Evolutionary conservation across 2,113 vertebrate genomes (phyloP), one percentile per base, ranked within the genome.

Genomic region (Eclectus roratus): DNA sequence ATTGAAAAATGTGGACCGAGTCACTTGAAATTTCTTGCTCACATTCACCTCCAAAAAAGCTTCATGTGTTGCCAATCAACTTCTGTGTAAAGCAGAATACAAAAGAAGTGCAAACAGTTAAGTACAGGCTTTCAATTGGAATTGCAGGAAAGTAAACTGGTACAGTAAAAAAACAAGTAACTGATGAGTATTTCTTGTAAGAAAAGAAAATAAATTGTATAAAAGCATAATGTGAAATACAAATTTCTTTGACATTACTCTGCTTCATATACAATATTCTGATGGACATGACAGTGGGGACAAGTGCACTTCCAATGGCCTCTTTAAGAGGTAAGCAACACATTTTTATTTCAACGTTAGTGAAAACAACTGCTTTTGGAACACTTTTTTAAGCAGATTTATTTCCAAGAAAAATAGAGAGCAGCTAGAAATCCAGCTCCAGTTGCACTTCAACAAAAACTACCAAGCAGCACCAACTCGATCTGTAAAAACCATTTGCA

Each of bases 401-500:
- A 13, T 86, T 77, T 56, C n/a, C 39, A 88, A 39, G 23, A 85
- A 89, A 86, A 80, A 80, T 4, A 78, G 37, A 56, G 7, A 37
- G 31, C 63, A 15, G 41, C 44, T 80, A 72, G 35, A 95, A 93
- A 91, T 55, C 37, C 53, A 91, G 28, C 19, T 82, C 87, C 61
- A 93, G 52, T 68, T 58, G 63, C 13, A 79, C 71, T 66, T 89
- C 71, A 70, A 13, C 14, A 21, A 70, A 71, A 88, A 66, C 44
- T 66, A 88, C 53, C 43, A 70, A 73, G 58, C 35, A 89, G 85
- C 25, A 93, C 70, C 85, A 73, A 88, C 12, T 64, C 80, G 88
- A 80, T 76, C 80, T 79, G 68, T 44, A 87, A 94, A 81, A 87
- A 41, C n/a, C 35, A 92, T 85, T 80, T 91, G 46, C 78, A 69